Conservation (phyloP, 2,797 vertebrate species). For the Alauda arvensis region DNA sequence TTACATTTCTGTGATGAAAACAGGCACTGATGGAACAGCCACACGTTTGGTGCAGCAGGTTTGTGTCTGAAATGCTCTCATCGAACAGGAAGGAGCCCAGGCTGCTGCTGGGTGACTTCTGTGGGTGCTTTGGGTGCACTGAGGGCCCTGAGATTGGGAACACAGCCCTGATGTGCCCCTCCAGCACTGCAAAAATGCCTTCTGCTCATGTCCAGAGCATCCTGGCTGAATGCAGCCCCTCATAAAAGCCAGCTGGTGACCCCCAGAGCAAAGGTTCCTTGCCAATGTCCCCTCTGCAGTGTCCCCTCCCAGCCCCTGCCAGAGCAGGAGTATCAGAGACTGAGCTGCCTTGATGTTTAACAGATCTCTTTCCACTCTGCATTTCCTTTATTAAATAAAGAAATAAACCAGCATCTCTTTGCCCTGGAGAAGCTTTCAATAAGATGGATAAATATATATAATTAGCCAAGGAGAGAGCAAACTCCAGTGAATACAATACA, state of each 20-base stretch:
- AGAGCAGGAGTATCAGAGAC: not conserved
- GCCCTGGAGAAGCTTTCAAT: slow-evolving; percentile 63
- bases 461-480: slow-evolving; percentile 66
- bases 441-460: slow-evolving; percentile 70
- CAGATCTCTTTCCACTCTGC: not conserved
- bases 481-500: slow-evolving; percentile 66
- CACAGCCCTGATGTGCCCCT: no score
- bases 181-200: no score
- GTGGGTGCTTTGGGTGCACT: no score
- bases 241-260: no score
- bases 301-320: not conserved
- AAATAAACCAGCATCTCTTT: slow-evolving; percentile 57
- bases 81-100: no score
- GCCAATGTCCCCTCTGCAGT: not conserved
- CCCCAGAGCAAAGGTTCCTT: no score
- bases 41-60: no score
- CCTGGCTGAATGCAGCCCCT: no score
- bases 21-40: not conserved
- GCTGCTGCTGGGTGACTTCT: no score
- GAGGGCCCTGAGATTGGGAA: no score
- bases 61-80: no score
- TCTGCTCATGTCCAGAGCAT: no score
- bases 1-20: not conserved
- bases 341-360: not conserved
- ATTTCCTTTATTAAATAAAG: slow-evolving; percentile 31